phyloP scores from a whole-genome alignment of 2,113 vertebrate genomes.

The Channa maculata region DNA sequence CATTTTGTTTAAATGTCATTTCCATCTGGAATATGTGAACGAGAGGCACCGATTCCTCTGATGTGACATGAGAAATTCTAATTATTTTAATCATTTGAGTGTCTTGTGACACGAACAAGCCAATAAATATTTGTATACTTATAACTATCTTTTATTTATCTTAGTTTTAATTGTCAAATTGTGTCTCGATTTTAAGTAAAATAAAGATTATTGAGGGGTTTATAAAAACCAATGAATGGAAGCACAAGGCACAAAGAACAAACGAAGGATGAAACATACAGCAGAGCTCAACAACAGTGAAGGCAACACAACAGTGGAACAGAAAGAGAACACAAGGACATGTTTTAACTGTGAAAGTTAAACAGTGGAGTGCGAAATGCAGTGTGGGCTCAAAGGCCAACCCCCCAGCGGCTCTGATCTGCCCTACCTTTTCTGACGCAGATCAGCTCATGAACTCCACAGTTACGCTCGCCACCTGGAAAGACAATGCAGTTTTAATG shows the following conservation, averaged over 20 bases:
- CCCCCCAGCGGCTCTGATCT: constrained; percentile 48
- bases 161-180: too few species aligned
- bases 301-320: background rate
- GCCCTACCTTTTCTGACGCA: constrained; percentile 97
- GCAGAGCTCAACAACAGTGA: background rate
- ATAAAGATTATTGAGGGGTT: background rate
- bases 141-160: too few species aligned
- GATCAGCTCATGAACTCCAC: constrained; percentile 98
- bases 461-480: constrained; percentile 96
- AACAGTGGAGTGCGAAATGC: constrained; percentile 7
- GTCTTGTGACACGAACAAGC: too few species aligned
- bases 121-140: too few species aligned
- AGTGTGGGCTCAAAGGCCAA: constrained; percentile 22
- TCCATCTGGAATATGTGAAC: constrained; percentile 4
- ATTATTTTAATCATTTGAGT: background rate
- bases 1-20: constrained; percentile 2
- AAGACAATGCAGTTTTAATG: constrained; percentile 81
- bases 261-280: background rate
- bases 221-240: background rate
- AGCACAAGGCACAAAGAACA: constrained; percentile 5
- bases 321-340: background rate
- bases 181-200: too few species aligned
- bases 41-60: background rate
- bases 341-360: background rate
- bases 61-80: background rate